Percentiles rank a stretch among this genome's conserved stretches.
phyloP scores from a whole-genome alignment of 2,797 vertebrate genomes.

The Myotis findleyi region DNA sequence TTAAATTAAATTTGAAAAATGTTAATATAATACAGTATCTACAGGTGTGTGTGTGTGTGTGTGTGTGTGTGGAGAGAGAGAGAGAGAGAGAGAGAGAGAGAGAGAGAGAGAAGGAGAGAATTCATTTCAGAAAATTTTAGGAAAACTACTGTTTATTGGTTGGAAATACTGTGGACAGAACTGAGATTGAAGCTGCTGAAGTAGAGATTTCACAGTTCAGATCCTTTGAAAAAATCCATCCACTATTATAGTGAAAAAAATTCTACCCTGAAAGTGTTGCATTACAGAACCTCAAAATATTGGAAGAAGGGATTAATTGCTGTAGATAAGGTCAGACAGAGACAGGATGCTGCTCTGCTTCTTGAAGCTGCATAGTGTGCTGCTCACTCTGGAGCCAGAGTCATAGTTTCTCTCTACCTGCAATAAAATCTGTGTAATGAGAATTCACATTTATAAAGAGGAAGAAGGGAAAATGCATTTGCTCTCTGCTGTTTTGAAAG shows the following conservation, averaged over 20 bases:
- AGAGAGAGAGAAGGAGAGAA: neutral
- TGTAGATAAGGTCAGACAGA: neutral
- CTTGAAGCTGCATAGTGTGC: neutral
- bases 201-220: neutral
- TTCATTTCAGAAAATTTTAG: neutral
- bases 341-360: neutral
- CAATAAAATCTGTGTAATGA: slow-evolving; percentile 28
- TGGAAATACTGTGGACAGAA: neutral
- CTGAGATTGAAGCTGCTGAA: neutral
- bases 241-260: slow-evolving; percentile 8
- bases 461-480: slow-evolving; percentile 49
- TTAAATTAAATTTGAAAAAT: slow-evolving; percentile 5
- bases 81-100: neutral
- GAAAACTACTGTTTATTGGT: neutral
- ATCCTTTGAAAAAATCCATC: neutral
- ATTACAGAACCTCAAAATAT: neutral
- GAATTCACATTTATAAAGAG: slow-evolving; percentile 43
- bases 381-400: neutral
- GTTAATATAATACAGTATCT: neutral
- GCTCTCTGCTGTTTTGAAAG: slow-evolving; percentile 47
- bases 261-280: neutral
- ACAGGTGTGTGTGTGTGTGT: neutral
- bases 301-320: neutral
- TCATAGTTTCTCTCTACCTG: neutral
- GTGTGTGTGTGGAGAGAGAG: neutral